Conservation (phyloP, 2,888 invertebrate genomes). For the Blomia tropicalis region DNA sequence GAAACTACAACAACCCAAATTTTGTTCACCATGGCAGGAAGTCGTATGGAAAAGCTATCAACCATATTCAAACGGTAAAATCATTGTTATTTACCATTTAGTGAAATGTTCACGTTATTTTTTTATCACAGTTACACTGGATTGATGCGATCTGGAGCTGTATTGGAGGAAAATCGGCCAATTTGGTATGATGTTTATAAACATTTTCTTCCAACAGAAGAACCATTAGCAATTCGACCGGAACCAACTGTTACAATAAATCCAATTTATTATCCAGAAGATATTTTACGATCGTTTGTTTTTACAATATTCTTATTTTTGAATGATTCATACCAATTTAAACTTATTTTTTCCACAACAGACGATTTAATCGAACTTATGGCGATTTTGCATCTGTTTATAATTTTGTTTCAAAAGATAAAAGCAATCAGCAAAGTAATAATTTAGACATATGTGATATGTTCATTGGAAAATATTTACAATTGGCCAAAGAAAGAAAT, state of each 20-base stretch:
- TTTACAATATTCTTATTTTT: conserved; percentile 9
- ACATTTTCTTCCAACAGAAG: conserved; percentile 69
- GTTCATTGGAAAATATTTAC: conserved; percentile 9
- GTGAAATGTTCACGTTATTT: background rate
- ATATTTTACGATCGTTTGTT: conserved; percentile 62
- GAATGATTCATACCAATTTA: background rate
- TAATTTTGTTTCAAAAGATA: background rate
- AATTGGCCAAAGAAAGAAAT: background rate
- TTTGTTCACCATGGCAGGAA: conserved; percentile 10
- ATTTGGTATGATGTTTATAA: conserved; percentile 83
- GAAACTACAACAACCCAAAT: no score
- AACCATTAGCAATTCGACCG: conserved; percentile 43
- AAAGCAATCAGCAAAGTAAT: background rate
- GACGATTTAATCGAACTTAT: conserved; percentile 37
- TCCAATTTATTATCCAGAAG: conserved; percentile 45
- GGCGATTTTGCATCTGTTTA: conserved; percentile 26
- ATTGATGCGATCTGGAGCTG: conserved; percentile 57
- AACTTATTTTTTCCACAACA: conserved; percentile 30
- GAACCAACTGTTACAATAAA: conserved; percentile 21
- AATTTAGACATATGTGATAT: conserved; percentile 2
- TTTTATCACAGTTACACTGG: conserved; percentile 41
- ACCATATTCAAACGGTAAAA: conserved; percentile 10
- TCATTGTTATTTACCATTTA: background rate
- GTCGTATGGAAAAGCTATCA: conserved; percentile 8
- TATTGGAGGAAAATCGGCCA: conserved; percentile 65